Percentiles rank a stretch among this genome's conserved stretches.
Evolutionary conservation across 35 echinoderm and acorn worm species (phyloP).

Genomic region (Apostichopus parvimensis): DNA sequence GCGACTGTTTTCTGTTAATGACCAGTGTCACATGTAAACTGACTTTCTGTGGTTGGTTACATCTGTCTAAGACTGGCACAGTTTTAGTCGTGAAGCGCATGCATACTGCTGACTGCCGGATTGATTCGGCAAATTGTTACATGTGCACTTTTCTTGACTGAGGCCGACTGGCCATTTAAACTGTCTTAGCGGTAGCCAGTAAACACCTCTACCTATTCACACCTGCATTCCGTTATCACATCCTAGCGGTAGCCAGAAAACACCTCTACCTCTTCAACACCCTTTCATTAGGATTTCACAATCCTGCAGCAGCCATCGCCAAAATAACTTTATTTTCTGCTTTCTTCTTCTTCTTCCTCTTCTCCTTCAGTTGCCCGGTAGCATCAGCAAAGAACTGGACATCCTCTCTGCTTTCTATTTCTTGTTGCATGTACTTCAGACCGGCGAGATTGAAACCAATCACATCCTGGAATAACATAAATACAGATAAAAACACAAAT

Average conservation of each 20-base stretch:
- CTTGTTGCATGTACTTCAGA: slow-evolving; percentile 70
- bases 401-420: slow-evolving; percentile 67
- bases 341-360: slow-evolving; percentile 80
- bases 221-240: too few species aligned
- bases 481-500: too few species aligned
- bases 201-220: background rate
- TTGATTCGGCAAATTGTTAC: too few species aligned
- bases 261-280: background rate
- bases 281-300: background rate
- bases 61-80: too few species aligned
- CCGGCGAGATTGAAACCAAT: slow-evolving; percentile 96
- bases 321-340: slow-evolving; percentile 54
- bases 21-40: too few species aligned
- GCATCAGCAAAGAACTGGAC: slow-evolving; percentile 93
- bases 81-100: too few species aligned
- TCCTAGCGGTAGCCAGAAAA: background rate
- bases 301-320: slow-evolving; percentile 18
- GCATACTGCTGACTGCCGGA: too few species aligned
- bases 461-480: slow-evolving; percentile 65
- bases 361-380: slow-evolving; percentile 65
- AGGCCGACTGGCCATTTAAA: too few species aligned
- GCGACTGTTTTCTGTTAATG: too few species aligned
- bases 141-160: too few species aligned
- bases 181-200: background rate
- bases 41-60: too few species aligned